These are phyloP conservation scores for Apamea anceps DNA, from an alignment of 2,888 invertebrate species.

Conservation along the genomic window DNA sequence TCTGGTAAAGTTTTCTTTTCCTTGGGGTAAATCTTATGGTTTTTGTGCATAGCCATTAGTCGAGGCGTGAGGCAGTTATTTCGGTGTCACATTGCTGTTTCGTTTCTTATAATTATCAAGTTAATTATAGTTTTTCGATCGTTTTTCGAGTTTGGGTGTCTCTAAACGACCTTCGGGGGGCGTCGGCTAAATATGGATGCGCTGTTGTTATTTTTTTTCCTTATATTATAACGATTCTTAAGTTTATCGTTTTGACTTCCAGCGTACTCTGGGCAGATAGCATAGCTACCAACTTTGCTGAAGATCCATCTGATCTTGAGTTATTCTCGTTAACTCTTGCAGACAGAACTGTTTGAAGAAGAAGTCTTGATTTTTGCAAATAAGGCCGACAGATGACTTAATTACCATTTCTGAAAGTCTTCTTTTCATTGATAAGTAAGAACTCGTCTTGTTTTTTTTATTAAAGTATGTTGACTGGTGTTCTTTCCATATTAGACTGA, in stretches of 20 bases:
- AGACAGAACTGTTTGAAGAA: too few relatives aligned
- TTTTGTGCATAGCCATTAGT: conserved; percentile 73
- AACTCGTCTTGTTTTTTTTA: too few relatives aligned
- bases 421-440: too few relatives aligned
- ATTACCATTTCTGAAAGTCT: too few relatives aligned
- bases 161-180: conserved; percentile 49
- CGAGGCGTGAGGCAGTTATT: conserved; percentile 73
- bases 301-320: not conserved
- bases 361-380: too few relatives aligned
- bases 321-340: not conserved
- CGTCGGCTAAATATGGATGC: conserved; percentile 22
- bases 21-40: conserved; percentile 29
- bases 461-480: too few relatives aligned
- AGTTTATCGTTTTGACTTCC: not conserved
- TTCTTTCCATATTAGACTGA: too few relatives aligned
- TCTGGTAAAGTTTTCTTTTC: conserved; percentile 19
- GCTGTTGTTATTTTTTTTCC: conserved; percentile 10
- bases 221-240: not conserved
- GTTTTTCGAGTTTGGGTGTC: conserved; percentile 30
- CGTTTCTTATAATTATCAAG: conserved; percentile 68
- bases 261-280: not conserved
- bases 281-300: not conserved
- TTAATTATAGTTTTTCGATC: conserved; percentile 67
- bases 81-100: conserved; percentile 73
- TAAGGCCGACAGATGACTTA: too few relatives aligned